phyloP scores from a whole-genome alignment of 2,113 vertebrate genomes.

The Calidris pygmaea region DNA sequence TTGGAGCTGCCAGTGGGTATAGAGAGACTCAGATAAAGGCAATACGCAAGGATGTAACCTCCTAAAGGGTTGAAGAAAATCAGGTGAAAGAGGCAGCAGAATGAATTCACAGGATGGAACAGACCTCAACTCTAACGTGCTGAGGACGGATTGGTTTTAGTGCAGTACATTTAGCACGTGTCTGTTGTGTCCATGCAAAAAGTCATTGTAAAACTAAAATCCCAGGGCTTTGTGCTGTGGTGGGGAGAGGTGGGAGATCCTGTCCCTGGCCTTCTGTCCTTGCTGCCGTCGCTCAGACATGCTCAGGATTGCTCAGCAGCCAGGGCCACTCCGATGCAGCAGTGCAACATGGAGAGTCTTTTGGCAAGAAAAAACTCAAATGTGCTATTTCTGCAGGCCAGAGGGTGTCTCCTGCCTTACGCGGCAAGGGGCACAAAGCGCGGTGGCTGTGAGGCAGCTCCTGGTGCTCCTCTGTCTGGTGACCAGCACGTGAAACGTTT shows the following conservation, averaged over 20 bases:
- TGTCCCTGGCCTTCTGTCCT: neutral
- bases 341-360: neutral
- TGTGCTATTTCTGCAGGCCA: neutral
- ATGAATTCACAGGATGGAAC: neutral
- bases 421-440: rapidly evolving
- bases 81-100: neutral
- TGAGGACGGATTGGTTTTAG: neutral
- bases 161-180: rapidly evolving
- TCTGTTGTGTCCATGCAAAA: neutral
- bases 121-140: neutral
- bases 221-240: neutral
- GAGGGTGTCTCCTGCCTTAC: rapidly evolving
- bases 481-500: neutral
- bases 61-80: neutral
- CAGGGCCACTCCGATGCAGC: neutral
- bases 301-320: neutral
- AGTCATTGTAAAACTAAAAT: neutral
- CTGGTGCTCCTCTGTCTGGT: rapidly evolving
- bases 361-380: no score
- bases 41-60: neutral
- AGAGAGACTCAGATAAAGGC: neutral
- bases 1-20: neutral
- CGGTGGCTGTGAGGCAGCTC: neutral
- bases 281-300: rapidly evolving
- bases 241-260: neutral